Evolutionary conservation across 2,113 vertebrate species (phyloP).

Genomic region (Mormoops blainvillei): DNA sequence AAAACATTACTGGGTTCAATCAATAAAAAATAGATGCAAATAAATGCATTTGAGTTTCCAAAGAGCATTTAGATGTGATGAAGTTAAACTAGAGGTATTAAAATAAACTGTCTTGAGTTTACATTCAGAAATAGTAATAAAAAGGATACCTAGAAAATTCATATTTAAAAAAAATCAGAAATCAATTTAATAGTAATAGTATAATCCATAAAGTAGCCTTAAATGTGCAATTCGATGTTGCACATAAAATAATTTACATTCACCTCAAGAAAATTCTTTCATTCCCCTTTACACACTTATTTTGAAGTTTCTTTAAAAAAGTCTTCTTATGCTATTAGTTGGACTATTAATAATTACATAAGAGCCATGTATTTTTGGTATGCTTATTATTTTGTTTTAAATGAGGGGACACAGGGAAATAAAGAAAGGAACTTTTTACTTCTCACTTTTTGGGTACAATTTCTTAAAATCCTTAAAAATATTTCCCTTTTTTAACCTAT

Average conservation of each 20-base stretch:
- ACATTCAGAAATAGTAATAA: background rate
- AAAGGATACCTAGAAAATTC: background rate
- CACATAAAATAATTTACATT: background rate
- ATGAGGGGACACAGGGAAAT: background rate
- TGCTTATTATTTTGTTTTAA: constrained; percentile 13
- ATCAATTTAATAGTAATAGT: background rate
- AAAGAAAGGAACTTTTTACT: background rate
- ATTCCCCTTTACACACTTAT: background rate
- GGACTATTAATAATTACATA: background rate
- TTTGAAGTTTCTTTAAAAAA: background rate
- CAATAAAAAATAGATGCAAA: background rate
- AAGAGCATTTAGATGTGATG: background rate
- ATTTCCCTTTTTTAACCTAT: background rate
- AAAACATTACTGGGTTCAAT: constrained; percentile 3
- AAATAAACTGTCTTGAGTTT: constrained; percentile 4
- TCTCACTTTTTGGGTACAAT: background rate
- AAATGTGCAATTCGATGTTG: background rate
- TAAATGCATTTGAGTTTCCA: background rate
- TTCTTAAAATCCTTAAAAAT: constrained; percentile 5
- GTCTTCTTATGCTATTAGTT: background rate
- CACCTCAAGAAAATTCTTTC: background rate
- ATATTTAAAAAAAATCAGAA: background rate
- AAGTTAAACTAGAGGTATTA: background rate
- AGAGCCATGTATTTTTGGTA: background rate
- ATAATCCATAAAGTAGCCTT: background rate